A percentile compares a stretch with the other conserved stretches of the same genome.
phyloP scores from a whole-genome alignment of 2,113 vertebrate genomes.

The Vimba vimba region DNA sequence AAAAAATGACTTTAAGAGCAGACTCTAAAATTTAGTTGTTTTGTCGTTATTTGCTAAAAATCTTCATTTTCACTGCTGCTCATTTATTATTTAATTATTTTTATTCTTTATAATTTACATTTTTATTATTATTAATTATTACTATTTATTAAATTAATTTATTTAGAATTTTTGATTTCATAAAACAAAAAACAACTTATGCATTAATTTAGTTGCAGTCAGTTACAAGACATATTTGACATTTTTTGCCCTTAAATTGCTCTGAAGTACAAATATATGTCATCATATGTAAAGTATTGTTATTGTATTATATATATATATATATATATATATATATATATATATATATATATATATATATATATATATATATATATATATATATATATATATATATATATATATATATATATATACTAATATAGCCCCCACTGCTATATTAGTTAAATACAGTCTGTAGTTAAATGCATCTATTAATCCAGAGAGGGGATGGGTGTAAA shows the following conservation, averaged over 20 bases:
- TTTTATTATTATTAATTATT: not conserved
- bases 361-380: not conserved
- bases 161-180: too few relatives aligned
- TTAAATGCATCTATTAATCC: constrained; percentile 18
- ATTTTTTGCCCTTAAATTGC: not conserved
- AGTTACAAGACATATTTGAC: not conserved
- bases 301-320: too few relatives aligned
- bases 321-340: not conserved
- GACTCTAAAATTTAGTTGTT: not conserved
- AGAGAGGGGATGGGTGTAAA: constrained; percentile 19
- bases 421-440: too few relatives aligned
- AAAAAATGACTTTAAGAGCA: not conserved
- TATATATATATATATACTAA: too few relatives aligned
- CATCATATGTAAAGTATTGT: not conserved
- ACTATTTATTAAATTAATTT: too few relatives aligned
- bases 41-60: not conserved
- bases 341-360: not conserved
- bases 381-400: not conserved
- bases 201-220: not conserved
- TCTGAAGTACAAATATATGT: not conserved
- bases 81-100: not conserved
- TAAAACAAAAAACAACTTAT: not conserved
- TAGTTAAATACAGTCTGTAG: not conserved
- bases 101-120: not conserved
- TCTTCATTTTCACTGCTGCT: not conserved